Evolutionary conservation across 23 tunicate species (phyloP), one percentile per base, ranked within the genome.

Genomic region (Styela plicata): DNA sequence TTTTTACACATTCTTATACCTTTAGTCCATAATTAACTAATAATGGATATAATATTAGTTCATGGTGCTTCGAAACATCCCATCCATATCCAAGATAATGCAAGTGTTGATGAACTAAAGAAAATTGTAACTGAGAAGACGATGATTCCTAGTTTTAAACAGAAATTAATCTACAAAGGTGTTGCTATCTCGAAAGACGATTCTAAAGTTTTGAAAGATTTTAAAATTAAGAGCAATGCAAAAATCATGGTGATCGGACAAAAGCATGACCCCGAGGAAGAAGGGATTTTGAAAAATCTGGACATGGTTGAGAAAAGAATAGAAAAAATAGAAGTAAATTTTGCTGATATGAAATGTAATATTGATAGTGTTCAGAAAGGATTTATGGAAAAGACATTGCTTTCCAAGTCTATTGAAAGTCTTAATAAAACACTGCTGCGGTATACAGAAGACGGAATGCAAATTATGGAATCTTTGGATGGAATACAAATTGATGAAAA

Each of bases 211-310:
- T 64, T 87, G 2, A 30, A 65, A 33, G 91, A 74, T 3, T 82
- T 74, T 67, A 82, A 75, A 20, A 36, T 87, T 17, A 82, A 75
- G 74, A 28, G 21, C 35, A 73, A 79, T 34, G 69, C 88, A 18
- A 87, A 75, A 53, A 63, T 87, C 24, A 87, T 87, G 91, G 91
- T 87, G 2, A 74, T 87, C 23, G 91, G 91, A 35, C 86, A 82
- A 32, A 70, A 76, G 21, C 85, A 87, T 57, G 83, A 87, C 69
- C 78, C 82, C 0, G 86, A 82, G 44, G 91, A 87, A 74, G 91
- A 82, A 44, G 76, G 36, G 0, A 76, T 82, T 24, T 66, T 87
- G 52, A 82, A 82, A 31, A 82, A 31, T 22, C 66, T 87, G 33
- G 79, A 74, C 24, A 34, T 16, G 21, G 74, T 74, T 19, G 82